Percentiles rank a stretch among this genome's conserved stretches.
Evolutionary conservation across 1,140 invertebrate genomes (phyloP).

Genomic region (Kradibia gibbosae): DNA sequence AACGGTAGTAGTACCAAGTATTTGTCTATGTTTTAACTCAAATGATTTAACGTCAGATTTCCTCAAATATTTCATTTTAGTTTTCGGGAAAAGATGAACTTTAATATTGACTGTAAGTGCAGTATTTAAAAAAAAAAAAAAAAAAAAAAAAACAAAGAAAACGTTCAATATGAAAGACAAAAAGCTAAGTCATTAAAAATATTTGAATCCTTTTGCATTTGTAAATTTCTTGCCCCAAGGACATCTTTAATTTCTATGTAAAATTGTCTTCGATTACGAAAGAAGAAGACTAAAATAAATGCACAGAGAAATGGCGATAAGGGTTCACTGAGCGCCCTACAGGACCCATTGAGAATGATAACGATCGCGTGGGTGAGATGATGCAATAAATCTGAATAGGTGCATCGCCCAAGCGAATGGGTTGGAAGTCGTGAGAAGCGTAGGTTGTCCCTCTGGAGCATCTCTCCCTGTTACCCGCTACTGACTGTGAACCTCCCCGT

Average conservation of each 20-base stretch:
- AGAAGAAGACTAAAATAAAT: background rate
- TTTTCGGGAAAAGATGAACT: background rate
- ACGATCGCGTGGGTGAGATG: conserved; percentile 33
- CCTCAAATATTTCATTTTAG: background rate
- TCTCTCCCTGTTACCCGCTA: background rate
- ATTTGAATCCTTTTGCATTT: background rate
- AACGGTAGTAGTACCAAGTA: too few relatives aligned
- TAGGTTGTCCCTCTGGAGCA: background rate
- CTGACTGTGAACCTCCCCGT: too few relatives aligned
- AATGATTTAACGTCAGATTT: too few relatives aligned
- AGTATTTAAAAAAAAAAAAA: too few relatives aligned
- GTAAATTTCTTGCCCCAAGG: background rate
- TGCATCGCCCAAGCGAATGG: too few relatives aligned
- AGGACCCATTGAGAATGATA: conserved; percentile 12
- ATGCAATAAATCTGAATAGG: conserved; percentile 38
- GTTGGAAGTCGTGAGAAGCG: conserved; percentile 20
- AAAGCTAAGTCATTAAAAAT: background rate
- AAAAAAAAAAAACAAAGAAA: too few relatives aligned
- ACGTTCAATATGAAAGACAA: too few relatives aligned
- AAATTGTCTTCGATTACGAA: background rate
- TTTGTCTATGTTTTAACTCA: too few relatives aligned
- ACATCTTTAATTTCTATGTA: background rate
- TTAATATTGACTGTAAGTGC: background rate
- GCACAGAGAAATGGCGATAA: background rate
- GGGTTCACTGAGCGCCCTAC: background rate